Evolutionary conservation across 2,113 vertebrate species (phyloP).

Genomic region (Phrynosoma blainvillii): DNA sequence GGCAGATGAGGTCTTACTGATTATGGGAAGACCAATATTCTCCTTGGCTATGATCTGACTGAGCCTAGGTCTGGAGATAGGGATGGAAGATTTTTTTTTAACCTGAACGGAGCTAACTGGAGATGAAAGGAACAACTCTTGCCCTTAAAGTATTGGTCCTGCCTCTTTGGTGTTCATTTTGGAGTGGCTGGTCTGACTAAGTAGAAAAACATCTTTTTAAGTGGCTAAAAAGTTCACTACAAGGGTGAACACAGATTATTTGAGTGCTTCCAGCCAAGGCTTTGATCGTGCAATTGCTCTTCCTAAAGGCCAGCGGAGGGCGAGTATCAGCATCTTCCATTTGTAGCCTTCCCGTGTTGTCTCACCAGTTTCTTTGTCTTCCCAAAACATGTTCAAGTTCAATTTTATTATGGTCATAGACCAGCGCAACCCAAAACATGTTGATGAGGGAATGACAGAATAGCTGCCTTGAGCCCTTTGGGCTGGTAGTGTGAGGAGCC

Average conservation of each 20-base stretch:
- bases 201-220: not conserved
- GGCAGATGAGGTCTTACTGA: not conserved
- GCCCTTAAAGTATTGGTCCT: not conserved
- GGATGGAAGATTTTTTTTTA: constrained; percentile 23
- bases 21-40: not conserved
- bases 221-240: not conserved
- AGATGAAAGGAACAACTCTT: accelerated
- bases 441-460: not conserved
- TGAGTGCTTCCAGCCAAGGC: not conserved
- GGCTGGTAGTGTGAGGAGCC: not conserved
- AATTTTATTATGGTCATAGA: no score
- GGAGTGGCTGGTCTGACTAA: not conserved
- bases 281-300: not conserved
- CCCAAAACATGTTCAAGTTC: not conserved
- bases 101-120: not conserved
- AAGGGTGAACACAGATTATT: not conserved
- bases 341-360: not conserved
- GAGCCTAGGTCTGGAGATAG: not conserved
- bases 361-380: not conserved
- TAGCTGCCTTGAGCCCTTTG: not conserved
- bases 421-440: not conserved
- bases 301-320: not conserved
- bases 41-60: constrained; percentile 10
- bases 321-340: not conserved
- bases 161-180: not conserved